Conservation (phyloP, 2,888 invertebrate genomes). For the Deroplatys truncata region DNA sequence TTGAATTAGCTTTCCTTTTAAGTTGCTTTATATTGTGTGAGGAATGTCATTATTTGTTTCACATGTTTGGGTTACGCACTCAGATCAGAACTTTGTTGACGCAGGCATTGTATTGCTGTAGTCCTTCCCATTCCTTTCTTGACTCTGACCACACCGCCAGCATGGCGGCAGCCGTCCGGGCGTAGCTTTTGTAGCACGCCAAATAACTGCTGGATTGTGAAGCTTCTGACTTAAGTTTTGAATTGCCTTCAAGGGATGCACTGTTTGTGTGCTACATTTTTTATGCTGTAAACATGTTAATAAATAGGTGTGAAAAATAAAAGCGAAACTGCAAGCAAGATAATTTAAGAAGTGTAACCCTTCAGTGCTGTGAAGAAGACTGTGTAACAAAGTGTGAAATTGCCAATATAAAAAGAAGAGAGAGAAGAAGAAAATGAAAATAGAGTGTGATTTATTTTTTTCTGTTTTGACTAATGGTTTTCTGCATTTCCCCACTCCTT, state of each 20-base stretch:
- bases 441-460: background rate
- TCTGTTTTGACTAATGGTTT: background rate
- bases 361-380: background rate
- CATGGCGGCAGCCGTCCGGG: slow-evolving; percentile 15
- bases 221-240: background rate
- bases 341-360: background rate
- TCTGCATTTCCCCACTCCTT: background rate
- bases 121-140: background rate
- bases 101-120: background rate
- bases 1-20: no score
- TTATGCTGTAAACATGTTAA: background rate
- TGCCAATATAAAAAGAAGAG: background rate
- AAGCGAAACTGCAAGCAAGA: background rate
- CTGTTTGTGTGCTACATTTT: background rate
- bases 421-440: background rate
- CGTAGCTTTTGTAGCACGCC: slow-evolving; percentile 3
- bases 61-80: background rate
- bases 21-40: background rate
- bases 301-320: background rate
- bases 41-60: background rate
- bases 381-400: background rate
- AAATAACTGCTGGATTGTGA: slow-evolving; percentile 9
- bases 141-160: background rate
- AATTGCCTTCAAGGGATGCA: background rate
- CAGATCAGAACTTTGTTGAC: background rate